phyloP scores from a whole-genome alignment of 1,140 invertebrate genomes.

The Uloborus diversus region DNA sequence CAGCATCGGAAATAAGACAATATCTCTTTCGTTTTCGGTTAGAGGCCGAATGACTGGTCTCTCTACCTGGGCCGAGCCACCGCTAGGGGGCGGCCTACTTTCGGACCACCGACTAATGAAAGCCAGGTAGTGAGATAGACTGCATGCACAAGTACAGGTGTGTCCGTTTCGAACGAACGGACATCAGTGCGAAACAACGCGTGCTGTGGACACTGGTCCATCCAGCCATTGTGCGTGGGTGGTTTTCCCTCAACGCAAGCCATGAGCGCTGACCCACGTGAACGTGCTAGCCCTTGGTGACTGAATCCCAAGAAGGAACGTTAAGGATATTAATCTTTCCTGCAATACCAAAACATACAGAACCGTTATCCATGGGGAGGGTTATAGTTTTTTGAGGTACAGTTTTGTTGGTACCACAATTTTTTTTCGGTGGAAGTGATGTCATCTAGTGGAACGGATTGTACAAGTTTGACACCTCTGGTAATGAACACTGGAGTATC shows the following conservation, averaged over 20 bases:
- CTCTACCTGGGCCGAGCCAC: constrained; percentile 7
- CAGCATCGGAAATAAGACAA: too few species aligned
- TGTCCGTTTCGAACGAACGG: constrained; percentile 26
- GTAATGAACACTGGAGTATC: constrained; percentile 44
- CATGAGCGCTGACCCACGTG: neutral
- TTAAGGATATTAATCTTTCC: too few species aligned
- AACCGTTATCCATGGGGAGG: too few species aligned
- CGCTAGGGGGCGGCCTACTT: constrained; percentile 53
- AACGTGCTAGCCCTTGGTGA: too few species aligned
- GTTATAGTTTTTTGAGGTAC: constrained; percentile 8
- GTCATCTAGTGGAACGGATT: constrained; percentile 27
- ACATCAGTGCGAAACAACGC: constrained; percentile 1
- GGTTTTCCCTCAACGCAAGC: neutral
- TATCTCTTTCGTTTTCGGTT: too few species aligned
- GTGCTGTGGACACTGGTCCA: constrained; percentile 9
- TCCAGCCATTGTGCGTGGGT: constrained; percentile 37
- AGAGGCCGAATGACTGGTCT: too few species aligned
- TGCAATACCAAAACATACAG: too few species aligned
- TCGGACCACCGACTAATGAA: constrained; percentile 32
- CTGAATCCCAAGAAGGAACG: too few species aligned
- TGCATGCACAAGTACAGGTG: constrained; percentile 49
- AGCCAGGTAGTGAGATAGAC: constrained; percentile 49
- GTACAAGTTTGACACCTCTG: constrained; percentile 20
- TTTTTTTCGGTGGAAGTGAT: constrained; percentile 21
- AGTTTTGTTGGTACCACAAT: neutral